These are phyloP conservation scores for Cochlearius cochlearius DNA, from an alignment of 2,113 vertebrate genomes.

Conservation along the genomic window DNA sequence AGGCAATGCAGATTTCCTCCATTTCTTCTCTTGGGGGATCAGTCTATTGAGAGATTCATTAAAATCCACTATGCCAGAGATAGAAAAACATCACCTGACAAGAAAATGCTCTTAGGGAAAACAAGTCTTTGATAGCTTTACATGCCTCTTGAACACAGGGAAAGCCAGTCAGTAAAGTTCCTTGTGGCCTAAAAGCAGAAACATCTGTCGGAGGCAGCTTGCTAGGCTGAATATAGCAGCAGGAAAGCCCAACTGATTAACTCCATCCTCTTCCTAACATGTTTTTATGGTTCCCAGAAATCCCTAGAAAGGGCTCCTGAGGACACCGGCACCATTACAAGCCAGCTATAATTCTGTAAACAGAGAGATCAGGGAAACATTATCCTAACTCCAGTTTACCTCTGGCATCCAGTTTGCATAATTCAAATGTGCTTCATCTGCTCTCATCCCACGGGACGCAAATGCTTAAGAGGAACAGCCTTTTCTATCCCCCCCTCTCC, in stretches of 20 bases:
- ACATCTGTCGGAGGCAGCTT: conserved; percentile 53
- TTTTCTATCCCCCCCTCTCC: not conserved
- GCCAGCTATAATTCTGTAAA: conserved; percentile 36
- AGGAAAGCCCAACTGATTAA: conserved; percentile 65
- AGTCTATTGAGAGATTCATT: not conserved
- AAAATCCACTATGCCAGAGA: not conserved
- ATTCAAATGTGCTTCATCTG: not conserved
- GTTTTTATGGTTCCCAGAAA: conserved; percentile 50
- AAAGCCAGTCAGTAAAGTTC: conserved; percentile 32
- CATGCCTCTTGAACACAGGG: not conserved
- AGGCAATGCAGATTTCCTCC: not conserved
- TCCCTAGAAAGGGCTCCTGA: conserved; percentile 57
- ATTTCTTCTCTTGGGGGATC: not conserved
- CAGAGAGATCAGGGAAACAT: conserved; percentile 30
- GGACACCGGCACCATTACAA: conserved; percentile 48
- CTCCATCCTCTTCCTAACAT: conserved; percentile 54
- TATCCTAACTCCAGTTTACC: conserved; percentile 4
- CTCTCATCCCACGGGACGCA: not conserved
- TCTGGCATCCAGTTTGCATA: not conserved
- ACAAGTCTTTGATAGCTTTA: not conserved
- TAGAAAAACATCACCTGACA: not conserved
- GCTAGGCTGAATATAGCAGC: conserved; percentile 59
- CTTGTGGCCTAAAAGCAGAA: conserved; percentile 55
- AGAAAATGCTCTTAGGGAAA: not conserved
- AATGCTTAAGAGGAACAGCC: not conserved